These are phyloP conservation scores for Dermolepida albohirtum DNA, from an alignment of 2,888 invertebrate genomes.

Conservation along the genomic window DNA sequence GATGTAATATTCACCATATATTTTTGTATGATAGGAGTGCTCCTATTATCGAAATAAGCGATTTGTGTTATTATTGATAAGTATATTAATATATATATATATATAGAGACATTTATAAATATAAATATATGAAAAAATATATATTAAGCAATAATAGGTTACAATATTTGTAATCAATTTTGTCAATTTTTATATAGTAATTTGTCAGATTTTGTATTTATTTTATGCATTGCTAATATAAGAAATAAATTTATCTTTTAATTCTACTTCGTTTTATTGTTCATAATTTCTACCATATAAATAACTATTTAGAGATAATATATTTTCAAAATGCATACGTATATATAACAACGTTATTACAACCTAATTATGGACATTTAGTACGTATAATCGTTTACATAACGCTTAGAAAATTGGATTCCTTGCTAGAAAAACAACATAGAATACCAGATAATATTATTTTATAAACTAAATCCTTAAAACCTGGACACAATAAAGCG, in stretches of 20 bases:
- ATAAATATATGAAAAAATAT: slow-evolving; percentile 42
- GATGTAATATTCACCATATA: slow-evolving; percentile 52
- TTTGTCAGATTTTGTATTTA: slow-evolving; percentile 65
- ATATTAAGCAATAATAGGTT: slow-evolving; percentile 60
- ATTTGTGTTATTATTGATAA: slow-evolving; percentile 66
- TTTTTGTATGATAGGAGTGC: slow-evolving; percentile 60
- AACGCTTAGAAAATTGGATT: too few relatives aligned
- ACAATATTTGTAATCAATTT: slow-evolving; percentile 61
- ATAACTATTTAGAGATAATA: too few relatives aligned
- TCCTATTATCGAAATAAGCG: slow-evolving; percentile 62
- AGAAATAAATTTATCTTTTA: slow-evolving; percentile 49
- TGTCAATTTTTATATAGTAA: slow-evolving; percentile 63
- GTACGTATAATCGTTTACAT: too few relatives aligned
- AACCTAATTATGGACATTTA: too few relatives aligned
- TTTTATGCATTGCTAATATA: slow-evolving; percentile 63
- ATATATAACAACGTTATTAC: too few relatives aligned
- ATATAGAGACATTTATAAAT: slow-evolving; percentile 47
- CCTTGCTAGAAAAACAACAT: too few relatives aligned
- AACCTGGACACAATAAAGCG: too few relatives aligned
- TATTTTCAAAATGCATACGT: too few relatives aligned
- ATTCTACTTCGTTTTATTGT: slow-evolving; percentile 7
- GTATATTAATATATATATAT: slow-evolving; percentile 58
- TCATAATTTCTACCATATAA: background rate
- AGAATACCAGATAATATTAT: too few relatives aligned
- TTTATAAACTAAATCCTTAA: too few relatives aligned